Evolutionary conservation across 2,113 vertebrate species (phyloP), one percentile per base, ranked within the genome.

Genomic region (Corydoras sp.): DNA sequence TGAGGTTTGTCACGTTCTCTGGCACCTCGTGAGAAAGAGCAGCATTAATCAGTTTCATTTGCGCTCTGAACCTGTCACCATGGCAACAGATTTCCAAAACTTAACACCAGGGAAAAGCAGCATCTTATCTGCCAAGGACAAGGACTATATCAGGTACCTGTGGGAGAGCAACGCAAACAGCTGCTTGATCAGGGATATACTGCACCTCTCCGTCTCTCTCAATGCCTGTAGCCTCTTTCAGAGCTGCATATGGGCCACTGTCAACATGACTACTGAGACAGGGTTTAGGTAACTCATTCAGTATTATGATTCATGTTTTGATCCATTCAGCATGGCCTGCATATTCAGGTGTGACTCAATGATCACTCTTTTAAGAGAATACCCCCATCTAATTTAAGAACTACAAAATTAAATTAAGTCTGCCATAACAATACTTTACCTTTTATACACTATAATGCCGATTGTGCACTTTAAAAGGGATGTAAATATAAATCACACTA

Each of bases 51-150:
- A 72, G 79, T 80, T 76, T 71, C 62, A 59, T 69, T 75, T 74
- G 72, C 54, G 66, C 71, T 60, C 71, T 63, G 68, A 76, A 76
- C 71, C 67, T 50, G 77, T 79, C 78, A 64, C 77, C 77, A 76
- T 78, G 69, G 65, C 65, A 83, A 78, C 74, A 53, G 69, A 74
- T 80, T 76, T 77, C 76, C 77, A 72, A 81, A 77, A 78, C 68
- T 80, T 68, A 24, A 35, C 58, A 74, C 55, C 35, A 65, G 53
- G 62, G 62, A 71, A 76, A 70, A 67, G 60, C 72, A 70, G 71
- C 65, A 75, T 75, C 75, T 72, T 55, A 55, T 51, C 69, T 68
- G 69, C 65, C 69, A 79, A 80, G 71, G 74, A 82, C 78, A 75
- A 75, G 55, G 29, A 67, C 74, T 71, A 79, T 64, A 81, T 71